Conservation (phyloP, 2,113 vertebrate species). For the Tinamus guttatus region DNA sequence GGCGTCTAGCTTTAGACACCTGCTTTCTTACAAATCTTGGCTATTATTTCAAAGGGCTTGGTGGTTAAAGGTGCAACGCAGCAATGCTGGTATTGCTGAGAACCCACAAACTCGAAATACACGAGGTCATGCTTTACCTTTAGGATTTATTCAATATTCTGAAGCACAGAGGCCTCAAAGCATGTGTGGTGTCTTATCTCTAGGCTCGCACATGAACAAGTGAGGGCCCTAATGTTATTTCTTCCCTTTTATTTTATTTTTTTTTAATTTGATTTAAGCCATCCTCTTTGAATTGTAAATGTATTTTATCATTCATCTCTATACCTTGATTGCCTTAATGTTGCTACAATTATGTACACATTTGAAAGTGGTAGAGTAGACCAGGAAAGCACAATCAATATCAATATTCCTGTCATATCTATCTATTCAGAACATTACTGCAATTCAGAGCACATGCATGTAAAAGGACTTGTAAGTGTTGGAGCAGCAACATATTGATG, state of each 20-base stretch:
- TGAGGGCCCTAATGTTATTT: slow-evolving; percentile 53
- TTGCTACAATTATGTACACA: slow-evolving; percentile 79
- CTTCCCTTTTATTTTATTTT: slow-evolving; percentile 78
- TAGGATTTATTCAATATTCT: slow-evolving; percentile 4
- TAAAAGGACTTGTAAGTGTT: slow-evolving; percentile 55
- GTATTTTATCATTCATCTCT: slow-evolving; percentile 79
- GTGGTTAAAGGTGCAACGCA: background rate
- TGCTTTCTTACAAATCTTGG: background rate
- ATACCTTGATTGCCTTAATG: slow-evolving; percentile 84
- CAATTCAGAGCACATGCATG: slow-evolving; percentile 61
- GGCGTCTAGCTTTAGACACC: background rate
- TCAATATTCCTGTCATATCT: slow-evolving; percentile 15
- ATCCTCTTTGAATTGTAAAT: slow-evolving; percentile 78
- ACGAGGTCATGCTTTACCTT: slow-evolving; percentile 13
- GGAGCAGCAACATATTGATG: slow-evolving; percentile 39
- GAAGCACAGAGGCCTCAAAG: background rate
- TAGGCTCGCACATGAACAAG: background rate
- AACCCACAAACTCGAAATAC: background rate
- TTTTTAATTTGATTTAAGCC: slow-evolving; percentile 77
- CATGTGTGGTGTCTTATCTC: background rate
- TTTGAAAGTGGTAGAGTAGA: slow-evolving; percentile 76
- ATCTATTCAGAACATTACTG: slow-evolving; percentile 31
- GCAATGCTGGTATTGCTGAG: slow-evolving; percentile 48
- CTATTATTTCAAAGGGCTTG: slow-evolving; percentile 43
- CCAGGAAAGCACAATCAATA: slow-evolving; percentile 77